Evolutionary conservation across 1,140 invertebrate genomes (phyloP), one percentile per base, ranked within the genome.

Genomic region (Microplitis demolitor): DNA sequence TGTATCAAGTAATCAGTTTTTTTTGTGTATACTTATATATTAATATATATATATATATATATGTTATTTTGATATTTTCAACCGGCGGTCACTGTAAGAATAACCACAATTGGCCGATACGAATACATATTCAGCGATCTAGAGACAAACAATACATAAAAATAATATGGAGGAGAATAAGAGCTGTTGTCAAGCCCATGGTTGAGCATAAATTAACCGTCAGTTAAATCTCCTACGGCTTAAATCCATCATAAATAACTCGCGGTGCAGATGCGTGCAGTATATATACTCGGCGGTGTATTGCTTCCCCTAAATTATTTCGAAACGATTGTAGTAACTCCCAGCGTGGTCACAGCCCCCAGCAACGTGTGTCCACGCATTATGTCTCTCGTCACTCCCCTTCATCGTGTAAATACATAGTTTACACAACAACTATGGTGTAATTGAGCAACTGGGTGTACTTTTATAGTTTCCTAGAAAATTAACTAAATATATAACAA

Each of bases 241-340:
- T 67, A 72, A 76, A 77, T 77, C 76, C 76, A 77, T 77, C 76
- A 77, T 77, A 77, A 77, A 77, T 77, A 77, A 77, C 73, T 77
- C 71, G 61, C 53, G 24, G 68, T 73, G 58, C 76, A 77, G 73
- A 77, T 77, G 76, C 73, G 70, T 63, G 67, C 54, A 66, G 53
- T 54, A 51, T 66, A 72, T 72, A 66, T 60, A 72, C 50, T 45
- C 39, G 39, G 53, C 33, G 78, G 80, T 80, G 54, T 72, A 64
- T 80, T 70, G 78, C 76, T 79, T 82, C 83, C 84, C 84, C 83
- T 84, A 84, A 85, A 85, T 85, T 84, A 85, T 84, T 85, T 83
- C 82, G 77, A 84, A 84, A 84, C 82, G 83, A 85, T 85, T 79
- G 79, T 78, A 80, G 62, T 72, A 64, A 72, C 70, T 67, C 60